phyloP scores from a whole-genome alignment of 1,140 invertebrate species.

The Caenorhabditis inopinata region DNA sequence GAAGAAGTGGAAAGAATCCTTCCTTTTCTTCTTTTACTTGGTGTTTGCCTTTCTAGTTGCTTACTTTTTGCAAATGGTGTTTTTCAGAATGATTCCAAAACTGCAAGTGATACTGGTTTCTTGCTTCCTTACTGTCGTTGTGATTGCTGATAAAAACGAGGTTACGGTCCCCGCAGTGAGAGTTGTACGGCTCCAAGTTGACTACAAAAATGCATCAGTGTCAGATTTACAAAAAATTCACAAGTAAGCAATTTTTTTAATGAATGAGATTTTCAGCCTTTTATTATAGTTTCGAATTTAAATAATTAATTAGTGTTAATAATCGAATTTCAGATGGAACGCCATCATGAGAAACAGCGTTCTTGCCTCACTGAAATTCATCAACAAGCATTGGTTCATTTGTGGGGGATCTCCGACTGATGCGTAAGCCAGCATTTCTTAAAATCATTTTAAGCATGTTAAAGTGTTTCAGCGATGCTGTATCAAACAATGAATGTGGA shows the following conservation, averaged over 20 bases:
- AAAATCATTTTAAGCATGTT: no score
- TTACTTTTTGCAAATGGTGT: not conserved
- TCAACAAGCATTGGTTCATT: conserved; percentile 64
- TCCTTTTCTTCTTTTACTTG: not conserved
- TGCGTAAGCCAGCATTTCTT: no score
- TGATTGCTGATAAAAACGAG: not conserved
- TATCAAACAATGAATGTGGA: conserved; percentile 56
- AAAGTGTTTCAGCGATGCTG: not conserved
- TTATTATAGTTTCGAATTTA: no score
- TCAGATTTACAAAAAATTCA: conserved; percentile 22
- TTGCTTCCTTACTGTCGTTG: not conserved
- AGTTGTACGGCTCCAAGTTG: conserved; percentile 40
- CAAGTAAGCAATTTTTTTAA: conserved; percentile 4
- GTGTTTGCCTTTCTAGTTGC: not conserved
- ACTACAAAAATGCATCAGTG: conserved; percentile 37
- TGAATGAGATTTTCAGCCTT: no score
- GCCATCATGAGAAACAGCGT: conserved; percentile 62
- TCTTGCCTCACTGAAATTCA: conserved; percentile 62
- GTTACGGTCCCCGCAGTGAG: conserved; percentile 38
- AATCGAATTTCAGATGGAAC: conserved; percentile 48
- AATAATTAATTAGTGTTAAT: not conserved
- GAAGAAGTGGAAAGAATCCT: not conserved
- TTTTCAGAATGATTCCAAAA: conserved; percentile 9
- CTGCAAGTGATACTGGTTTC: not conserved
- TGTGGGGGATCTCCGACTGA: conserved; percentile 53